Evolutionary conservation across 2,113 vertebrate genomes (phyloP).

Genomic region (Gracilinanus agilis): DNA sequence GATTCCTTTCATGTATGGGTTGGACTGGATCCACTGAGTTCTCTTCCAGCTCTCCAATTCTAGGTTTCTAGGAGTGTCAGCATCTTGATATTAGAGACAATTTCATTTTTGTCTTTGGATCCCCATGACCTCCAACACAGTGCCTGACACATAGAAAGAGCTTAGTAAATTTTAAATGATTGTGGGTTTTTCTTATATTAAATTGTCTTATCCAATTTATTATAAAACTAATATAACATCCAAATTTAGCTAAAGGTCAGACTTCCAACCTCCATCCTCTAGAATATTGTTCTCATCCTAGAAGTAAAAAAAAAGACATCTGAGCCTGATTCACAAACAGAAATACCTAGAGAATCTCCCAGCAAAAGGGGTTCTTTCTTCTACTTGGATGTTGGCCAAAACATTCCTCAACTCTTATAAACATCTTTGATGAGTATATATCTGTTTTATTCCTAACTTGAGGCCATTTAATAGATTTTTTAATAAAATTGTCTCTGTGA

Average conservation of each 20-base stretch:
- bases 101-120: too few relatives aligned
- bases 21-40: not conserved
- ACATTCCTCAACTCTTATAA: not conserved
- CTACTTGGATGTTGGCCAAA: not conserved
- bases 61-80: not conserved
- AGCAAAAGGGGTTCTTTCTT: not conserved
- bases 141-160: not conserved
- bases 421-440: not conserved
- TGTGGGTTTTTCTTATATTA: not conserved
- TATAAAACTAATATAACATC: not conserved
- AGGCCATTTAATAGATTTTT: not conserved
- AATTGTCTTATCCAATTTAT: not conserved
- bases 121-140: not conserved
- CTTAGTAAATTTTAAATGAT: not conserved
- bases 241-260: not conserved
- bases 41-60: not conserved
- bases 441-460: not conserved
- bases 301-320: not conserved
- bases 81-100: not conserved
- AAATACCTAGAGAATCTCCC: not conserved
- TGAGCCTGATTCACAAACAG: not conserved
- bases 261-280: not conserved
- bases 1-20: not conserved
- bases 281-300: not conserved
- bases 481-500: not conserved